A percentile compares a stretch with the other conserved stretches of the same genome.
These are phyloP conservation scores for Gastrophysa polygoni DNA, from an alignment of 2,888 invertebrate genomes.

Conservation along the genomic window DNA sequence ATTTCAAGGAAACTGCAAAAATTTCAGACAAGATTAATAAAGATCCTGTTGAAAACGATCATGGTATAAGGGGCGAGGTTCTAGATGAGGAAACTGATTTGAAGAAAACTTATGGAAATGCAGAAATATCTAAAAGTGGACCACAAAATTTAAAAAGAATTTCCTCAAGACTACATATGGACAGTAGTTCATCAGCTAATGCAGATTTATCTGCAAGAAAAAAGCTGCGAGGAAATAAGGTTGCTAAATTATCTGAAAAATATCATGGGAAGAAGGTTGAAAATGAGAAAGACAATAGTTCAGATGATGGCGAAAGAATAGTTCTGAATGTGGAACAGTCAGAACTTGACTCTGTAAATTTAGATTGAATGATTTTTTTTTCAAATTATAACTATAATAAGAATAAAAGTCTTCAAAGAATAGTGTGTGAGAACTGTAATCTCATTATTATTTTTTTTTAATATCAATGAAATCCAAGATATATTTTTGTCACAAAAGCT, in stretches of 20 bases:
- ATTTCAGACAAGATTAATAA: background rate
- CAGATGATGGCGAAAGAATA: constrained; percentile 42
- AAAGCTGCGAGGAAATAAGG: background rate
- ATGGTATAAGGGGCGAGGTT: background rate
- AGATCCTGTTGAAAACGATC: background rate
- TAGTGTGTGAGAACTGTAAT: no score
- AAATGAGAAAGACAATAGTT: constrained; percentile 4
- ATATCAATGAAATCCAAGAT: background rate
- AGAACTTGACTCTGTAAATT: constrained; percentile 44
- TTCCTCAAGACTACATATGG: background rate
- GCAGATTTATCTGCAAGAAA: background rate
- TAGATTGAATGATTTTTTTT: constrained; percentile 31
- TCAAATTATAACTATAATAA: no score
- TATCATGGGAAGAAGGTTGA: background rate
- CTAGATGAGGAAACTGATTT: background rate
- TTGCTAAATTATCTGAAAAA: background rate
- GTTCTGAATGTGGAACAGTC: constrained; percentile 44
- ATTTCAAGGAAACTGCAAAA: background rate
- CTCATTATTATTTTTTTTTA: no score
- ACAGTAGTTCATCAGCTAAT: background rate
- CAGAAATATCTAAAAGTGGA: background rate
- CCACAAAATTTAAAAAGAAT: background rate
- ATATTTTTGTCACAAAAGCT: background rate
- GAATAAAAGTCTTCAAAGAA: no score
- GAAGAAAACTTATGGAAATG: background rate